Evolutionary conservation across 2,113 vertebrate species (phyloP).

Genomic region (Chloebia gouldiae): DNA sequence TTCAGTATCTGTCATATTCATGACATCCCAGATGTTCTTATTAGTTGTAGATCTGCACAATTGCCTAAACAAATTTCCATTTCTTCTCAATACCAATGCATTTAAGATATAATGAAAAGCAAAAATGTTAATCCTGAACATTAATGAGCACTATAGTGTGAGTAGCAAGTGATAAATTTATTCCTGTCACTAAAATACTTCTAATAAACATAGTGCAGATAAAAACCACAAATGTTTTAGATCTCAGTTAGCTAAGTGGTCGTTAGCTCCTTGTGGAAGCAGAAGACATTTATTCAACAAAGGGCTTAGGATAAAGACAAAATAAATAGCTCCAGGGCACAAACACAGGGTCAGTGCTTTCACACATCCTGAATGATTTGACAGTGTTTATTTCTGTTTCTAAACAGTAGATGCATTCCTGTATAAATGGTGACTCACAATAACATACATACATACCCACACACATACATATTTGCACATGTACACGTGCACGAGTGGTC

Average conservation of each 20-base stretch:
- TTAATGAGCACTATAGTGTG: background rate
- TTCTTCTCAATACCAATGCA: background rate
- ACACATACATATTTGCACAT: background rate
- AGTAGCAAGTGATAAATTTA: background rate
- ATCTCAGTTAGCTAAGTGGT: background rate
- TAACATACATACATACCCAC: background rate
- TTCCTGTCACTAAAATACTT: background rate
- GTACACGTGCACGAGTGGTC: rapidly evolving
- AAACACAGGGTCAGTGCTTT: background rate
- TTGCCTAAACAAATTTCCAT: background rate
- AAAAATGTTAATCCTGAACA: background rate
- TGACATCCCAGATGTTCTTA: background rate
- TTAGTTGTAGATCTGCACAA: background rate
- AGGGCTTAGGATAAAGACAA: background rate
- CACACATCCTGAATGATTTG: background rate
- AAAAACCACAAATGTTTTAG: background rate
- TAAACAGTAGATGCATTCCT: background rate
- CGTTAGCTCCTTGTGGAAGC: background rate
- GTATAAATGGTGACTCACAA: background rate
- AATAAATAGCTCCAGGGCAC: background rate
- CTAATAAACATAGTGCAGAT: background rate
- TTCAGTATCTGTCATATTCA: background rate
- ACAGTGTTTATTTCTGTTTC: background rate
- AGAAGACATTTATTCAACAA: background rate
- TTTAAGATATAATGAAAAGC: background rate